Conservation (phyloP, 2,888 invertebrate species). For the Acrobasis repandana region DNA sequence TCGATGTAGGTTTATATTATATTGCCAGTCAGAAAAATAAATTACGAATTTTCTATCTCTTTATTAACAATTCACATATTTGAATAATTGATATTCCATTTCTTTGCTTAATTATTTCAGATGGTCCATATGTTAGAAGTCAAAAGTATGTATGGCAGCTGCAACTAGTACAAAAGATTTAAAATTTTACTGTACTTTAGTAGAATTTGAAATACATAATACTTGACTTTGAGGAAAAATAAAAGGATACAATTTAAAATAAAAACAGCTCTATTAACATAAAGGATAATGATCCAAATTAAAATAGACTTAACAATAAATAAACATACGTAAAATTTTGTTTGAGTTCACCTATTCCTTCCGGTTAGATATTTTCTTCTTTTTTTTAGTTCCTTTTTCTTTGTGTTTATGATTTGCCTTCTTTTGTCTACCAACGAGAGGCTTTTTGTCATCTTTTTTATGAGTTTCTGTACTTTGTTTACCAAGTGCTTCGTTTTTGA, state of each 20-base stretch:
- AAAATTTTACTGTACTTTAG: constrained; percentile 37
- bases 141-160: constrained; percentile 42
- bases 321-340: neutral
- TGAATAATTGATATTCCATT: too few species aligned
- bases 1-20: constrained; percentile 77
- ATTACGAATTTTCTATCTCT: too few species aligned
- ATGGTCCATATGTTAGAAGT: constrained; percentile 76
- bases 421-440: neutral
- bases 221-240: neutral
- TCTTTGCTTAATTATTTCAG: too few species aligned
- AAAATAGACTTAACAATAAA: neutral
- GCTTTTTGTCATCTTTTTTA: neutral
- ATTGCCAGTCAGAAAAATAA: constrained; percentile 26
- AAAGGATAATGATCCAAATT: constrained; percentile 1
- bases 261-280: neutral
- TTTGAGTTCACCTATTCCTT: neutral
- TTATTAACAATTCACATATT: too few species aligned
- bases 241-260: neutral
- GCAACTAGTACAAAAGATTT: constrained; percentile 43
- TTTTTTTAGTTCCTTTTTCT: neutral
- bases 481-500: neutral
- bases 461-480: neutral
- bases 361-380: neutral
- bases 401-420: constrained; percentile 3
- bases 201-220: neutral